Base-by-base conservation (phyloP, 2,797 vertebrate genomes). In the Melanotaenia pygmaea region DNA sequence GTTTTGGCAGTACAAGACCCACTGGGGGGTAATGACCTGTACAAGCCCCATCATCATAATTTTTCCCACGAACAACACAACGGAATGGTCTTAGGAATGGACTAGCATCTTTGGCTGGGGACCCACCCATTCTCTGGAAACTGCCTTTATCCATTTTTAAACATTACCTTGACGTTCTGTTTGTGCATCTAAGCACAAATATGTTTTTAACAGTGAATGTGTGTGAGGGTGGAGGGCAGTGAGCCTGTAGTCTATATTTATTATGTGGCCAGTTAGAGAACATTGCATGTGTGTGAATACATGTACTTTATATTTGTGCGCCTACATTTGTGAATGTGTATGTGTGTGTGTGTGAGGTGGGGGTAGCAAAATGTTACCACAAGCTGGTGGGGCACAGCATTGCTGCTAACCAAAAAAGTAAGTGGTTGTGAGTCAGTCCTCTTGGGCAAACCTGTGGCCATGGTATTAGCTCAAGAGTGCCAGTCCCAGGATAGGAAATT, bases 401-500 rank as follows among this genome's bases (percentile, higher is more conserved):
- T 77, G 77, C 72, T 82, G 78, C 85, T 89, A 86, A 86, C 88
- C 90, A 91, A 81, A 83, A 84, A 84, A 87, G 88, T 89, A 80
- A 90, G 90, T 73, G 83, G 88, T 92, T 86, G 91, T 93, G 92
- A 94, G 89, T 93, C 92, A 93, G 87, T 89, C 82, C 84, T 84
- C 76, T 37, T 76, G 67, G 89, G 86, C 89, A 86, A 88, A 89
- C 74, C 84, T 86, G 78, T 76, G 88, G 86, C 89, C 64, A 60
- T 67, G 76, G 77, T 83, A 84, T 87, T 82, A 89, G 76, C 75
- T 76, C 74, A 64, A 68, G 79, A 75, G 81, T 65, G 54, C 75
- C 72, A 57, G 77, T 74, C 82, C 88, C 86, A 85, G 70, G 75
- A 84, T 84, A 82, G 89, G 89, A 91, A 92, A 91, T 89, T 85